These are phyloP conservation scores for Hycleus cichorii DNA, from an alignment of 1,140 invertebrate genomes.

Conservation along the genomic window DNA sequence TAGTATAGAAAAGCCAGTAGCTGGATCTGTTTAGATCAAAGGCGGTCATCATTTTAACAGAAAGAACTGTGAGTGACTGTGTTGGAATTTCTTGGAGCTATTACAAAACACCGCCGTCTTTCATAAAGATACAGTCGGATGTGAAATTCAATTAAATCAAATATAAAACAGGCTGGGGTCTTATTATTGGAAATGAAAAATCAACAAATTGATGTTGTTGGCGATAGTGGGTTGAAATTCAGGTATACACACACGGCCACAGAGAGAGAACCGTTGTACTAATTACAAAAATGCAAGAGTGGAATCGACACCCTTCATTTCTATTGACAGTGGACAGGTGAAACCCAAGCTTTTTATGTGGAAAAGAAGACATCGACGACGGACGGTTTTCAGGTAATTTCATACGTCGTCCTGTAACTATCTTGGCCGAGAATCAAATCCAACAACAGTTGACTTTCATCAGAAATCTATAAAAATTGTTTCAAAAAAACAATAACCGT, in stretches of 20 bases:
- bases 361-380: neutral
- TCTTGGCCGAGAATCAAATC: slow-evolving; percentile 3
- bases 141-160: slow-evolving; percentile 24
- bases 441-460: too few relatives aligned
- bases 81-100: slow-evolving; percentile 18
- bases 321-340: slow-evolving; percentile 1
- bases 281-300: too few relatives aligned
- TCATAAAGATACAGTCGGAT: slow-evolving; percentile 19
- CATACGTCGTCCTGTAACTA: slow-evolving; percentile 6
- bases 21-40: slow-evolving; percentile 20
- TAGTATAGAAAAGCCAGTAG: slow-evolving; percentile 19
- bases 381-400: slow-evolving; percentile 4
- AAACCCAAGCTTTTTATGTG: slow-evolving; percentile 10
- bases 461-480: too few relatives aligned
- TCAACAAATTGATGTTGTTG: too few relatives aligned
- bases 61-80: slow-evolving; percentile 19
- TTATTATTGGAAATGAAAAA: neutral
- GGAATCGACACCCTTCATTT: slow-evolving; percentile 2
- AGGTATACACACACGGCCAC: too few relatives aligned
- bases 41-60: slow-evolving; percentile 13
- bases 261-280: too few relatives aligned
- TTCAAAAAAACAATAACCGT: too few relatives aligned
- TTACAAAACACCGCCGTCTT: slow-evolving; percentile 20
- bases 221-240: too few relatives aligned
- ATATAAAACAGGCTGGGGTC: slow-evolving; percentile 14